Percentiles rank a stretch among this genome's conserved stretches.
Evolutionary conservation across 2,888 invertebrate genomes (phyloP).

Genomic region (Aethes cnicana): DNA sequence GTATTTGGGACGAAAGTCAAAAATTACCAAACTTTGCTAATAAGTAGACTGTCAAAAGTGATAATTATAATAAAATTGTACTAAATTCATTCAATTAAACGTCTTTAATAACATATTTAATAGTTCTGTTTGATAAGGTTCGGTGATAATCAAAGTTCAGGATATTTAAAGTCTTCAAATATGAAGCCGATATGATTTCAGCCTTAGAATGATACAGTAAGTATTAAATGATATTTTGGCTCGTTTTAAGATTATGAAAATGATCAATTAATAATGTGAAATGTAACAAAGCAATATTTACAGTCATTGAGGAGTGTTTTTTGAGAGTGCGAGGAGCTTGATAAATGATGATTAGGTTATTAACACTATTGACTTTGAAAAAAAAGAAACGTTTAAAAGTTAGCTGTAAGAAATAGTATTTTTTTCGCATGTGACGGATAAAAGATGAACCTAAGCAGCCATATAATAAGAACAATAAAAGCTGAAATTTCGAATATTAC

Average conservation of each 20-base stretch:
- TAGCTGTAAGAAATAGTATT: too few species aligned
- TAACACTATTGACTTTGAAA: too few species aligned
- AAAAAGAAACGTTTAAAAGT: too few species aligned
- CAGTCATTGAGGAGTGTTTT: neutral
- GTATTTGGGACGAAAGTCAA: slow-evolving; percentile 41
- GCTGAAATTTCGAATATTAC: too few species aligned
- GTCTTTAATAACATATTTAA: slow-evolving; percentile 15
- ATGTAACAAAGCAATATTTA: slow-evolving; percentile 24
- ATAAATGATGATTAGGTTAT: too few species aligned
- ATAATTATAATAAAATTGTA: slow-evolving; percentile 49
- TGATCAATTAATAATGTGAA: slow-evolving; percentile 7
- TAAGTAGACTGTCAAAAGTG: slow-evolving; percentile 69
- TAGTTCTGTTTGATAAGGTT: neutral
- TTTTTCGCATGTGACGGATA: too few species aligned
- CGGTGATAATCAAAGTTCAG: neutral
- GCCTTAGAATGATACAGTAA: neutral
- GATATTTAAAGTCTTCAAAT: neutral
- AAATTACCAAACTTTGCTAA: slow-evolving; percentile 51
- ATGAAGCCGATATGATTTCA: neutral
- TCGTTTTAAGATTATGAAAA: neutral
- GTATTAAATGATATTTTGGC: too few species aligned
- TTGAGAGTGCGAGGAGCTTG: slow-evolving; percentile 4
- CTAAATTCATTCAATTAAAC: slow-evolving; percentile 24
- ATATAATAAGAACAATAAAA: too few species aligned
- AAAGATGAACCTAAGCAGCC: too few species aligned